Base-by-base conservation (phyloP, 2,113 vertebrate genomes). In the Neoarius graeffei region DNA sequence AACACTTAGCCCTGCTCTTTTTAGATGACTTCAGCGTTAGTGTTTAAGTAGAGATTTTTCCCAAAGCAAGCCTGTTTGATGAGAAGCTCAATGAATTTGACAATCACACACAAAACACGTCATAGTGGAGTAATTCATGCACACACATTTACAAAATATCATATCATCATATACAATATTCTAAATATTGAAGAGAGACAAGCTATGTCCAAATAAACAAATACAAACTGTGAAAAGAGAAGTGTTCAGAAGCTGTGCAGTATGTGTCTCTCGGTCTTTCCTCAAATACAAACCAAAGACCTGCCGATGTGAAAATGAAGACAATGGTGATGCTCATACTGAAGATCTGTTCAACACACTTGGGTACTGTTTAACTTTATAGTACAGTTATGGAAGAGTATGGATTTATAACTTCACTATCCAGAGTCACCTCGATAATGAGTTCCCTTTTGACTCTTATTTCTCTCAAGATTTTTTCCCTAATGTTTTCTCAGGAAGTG, bases 11-110 rank as follows among this genome's bases (percentile, higher is more conserved):
- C 8, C 13, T 20, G 54, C 77, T 30, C 25, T 15, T 79, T 52
- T 54, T 54, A 7, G 73, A 80, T 80, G 25, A 80, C 27, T 80
- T 56, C 14, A 62, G 56, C 77, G 23, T 81, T 81, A 62, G 30
- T 81, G 80, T 81, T 81, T 81, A 42, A 81, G 30, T 62, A 15
- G 30, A 82, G 57, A 82, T 82, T 62, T 81, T 81, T 81, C 13
- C 52, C 54, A 59, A 81, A 59, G 77, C n/a, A 57, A 57, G 25
- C 56, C 79, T 42, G 13, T 35, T 35, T 42, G 56, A 42, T 56
- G 27, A 42, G 79, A 59, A 59, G 56, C 79, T 1, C 7, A 62
- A 35, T 42, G 30, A 42, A 81, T 81, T 57, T 81, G 15, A 30
- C 54, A 81, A 19, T 57, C 52, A 81, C 56, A 60, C 8, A 35